Conservation (phyloP, 1,140 invertebrate genomes). For the Eumaeus atala region DNA sequence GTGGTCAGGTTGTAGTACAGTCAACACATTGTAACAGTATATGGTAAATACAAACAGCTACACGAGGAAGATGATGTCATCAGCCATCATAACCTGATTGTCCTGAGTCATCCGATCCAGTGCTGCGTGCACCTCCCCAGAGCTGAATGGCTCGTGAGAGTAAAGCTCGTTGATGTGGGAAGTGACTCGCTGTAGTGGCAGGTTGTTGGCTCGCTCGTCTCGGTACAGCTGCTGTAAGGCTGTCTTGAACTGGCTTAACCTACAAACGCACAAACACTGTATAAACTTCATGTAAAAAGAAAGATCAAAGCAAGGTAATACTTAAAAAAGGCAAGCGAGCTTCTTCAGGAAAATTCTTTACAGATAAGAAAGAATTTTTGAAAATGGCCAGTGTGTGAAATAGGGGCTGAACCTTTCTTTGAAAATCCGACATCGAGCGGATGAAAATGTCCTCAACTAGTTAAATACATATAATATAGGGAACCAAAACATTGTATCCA, state of each 20-base stretch:
- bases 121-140: constrained; percentile 85
- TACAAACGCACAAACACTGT: constrained; percentile 48
- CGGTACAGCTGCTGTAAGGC: constrained; percentile 80
- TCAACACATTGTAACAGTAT: too few relatives aligned
- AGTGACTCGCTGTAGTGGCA: constrained; percentile 76
- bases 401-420: too few relatives aligned
- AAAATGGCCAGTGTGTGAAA: too few relatives aligned
- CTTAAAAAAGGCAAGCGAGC: too few relatives aligned
- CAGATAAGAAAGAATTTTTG: too few relatives aligned
- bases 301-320: neutral
- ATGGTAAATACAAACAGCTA: neutral
- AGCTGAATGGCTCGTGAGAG: constrained; percentile 76
- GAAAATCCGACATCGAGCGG: too few relatives aligned
- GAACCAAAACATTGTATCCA: too few relatives aligned
- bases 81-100: constrained; percentile 94
- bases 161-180: constrained; percentile 78
- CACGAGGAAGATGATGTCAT: constrained; percentile 90
- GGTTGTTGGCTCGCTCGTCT: constrained; percentile 80
- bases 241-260: constrained; percentile 78
- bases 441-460: too few relatives aligned
- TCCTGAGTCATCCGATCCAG: constrained; percentile 89
- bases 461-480: too few relatives aligned
- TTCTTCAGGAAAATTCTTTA: too few relatives aligned
- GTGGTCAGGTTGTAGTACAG: too few relatives aligned
- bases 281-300: neutral